Evolutionary conservation across 2,888 invertebrate species (phyloP), one percentile per base, ranked within the genome.

Genomic region (Tetrapedia diversipes): DNA sequence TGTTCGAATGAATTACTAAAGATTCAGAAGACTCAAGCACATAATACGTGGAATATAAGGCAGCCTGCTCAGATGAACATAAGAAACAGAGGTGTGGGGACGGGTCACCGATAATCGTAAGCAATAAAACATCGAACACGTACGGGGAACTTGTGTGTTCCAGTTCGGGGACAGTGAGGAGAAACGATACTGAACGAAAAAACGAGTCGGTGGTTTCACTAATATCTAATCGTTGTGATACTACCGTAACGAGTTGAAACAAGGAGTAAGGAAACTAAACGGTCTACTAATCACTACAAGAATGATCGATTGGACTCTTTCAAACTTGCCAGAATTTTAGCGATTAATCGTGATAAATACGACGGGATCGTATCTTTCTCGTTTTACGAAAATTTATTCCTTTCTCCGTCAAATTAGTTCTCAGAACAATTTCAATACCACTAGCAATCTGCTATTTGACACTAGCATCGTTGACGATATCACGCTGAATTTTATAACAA

Each of bases 221-320:
- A 49, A 66, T 45, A 37, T 74, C 41, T 64, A 65, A 16, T 68
- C 27, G 24, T 54, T 72, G 51, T 47, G 70, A 8, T 47, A 32
- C 56, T 69, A 69, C 59, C n/a, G 24, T 79, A 80, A 82, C 57
- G n/a, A 51, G 39, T 68, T 63, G 69, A 86, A 85, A 81, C 53
- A 80, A 81, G 68, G 74, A 47, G 60, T 66, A 75, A 74, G 66
- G 79, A 77, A 81, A 86, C 49, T 43, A 78, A 86, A 78, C 72
- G 72, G 51, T 75, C 69, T 69, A 76, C 66, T 71, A 84, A 76
- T 63, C 45, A 79, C 77, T 86, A 86, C 80, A 45, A 81, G 75
- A 79, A 84, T 77, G 68, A 84, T 72, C 74, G 71, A 81, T 43
- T 67, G 66, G 54, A 56, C 80, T 60, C 86, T 87, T 84, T 82